Conservation (phyloP, 2,888 invertebrate species). For the Philaethria dido region DNA sequence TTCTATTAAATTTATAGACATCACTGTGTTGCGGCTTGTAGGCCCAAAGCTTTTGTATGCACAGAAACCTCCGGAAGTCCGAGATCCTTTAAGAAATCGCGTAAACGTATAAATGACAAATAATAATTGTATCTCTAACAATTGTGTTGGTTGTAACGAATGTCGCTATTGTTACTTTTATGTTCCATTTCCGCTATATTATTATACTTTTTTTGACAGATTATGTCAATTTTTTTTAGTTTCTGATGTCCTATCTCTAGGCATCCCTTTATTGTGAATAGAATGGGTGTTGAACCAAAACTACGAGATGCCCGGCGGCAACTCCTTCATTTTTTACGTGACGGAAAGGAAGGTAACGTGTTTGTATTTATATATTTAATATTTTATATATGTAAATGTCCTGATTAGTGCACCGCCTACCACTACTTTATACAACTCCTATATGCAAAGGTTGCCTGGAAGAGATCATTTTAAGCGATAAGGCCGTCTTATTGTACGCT, state of each 20-base stretch:
- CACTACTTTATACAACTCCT: too few species aligned
- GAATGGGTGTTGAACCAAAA: conserved; percentile 9
- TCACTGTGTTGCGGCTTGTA: conserved; percentile 59
- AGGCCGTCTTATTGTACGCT: too few species aligned
- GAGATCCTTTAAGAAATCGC: conserved; percentile 56
- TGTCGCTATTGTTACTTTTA: conserved; percentile 1
- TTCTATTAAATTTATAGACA: conserved; percentile 28
- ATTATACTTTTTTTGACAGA: conserved; percentile 15
- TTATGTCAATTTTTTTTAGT: conserved; percentile 1
- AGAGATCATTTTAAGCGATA: too few species aligned
- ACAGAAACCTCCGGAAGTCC: conserved; percentile 71
- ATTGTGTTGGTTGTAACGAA: not conserved
- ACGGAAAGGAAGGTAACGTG: too few species aligned
- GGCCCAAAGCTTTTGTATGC: conserved; percentile 50
- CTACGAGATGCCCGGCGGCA: conserved; percentile 6
- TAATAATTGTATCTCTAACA: conserved; percentile 60
- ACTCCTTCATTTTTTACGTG: not conserved
- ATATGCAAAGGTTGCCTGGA: too few species aligned
- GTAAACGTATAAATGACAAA: conserved; percentile 73
- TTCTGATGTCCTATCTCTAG: conserved; percentile 2
- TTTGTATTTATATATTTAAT: too few species aligned
- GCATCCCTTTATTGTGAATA: conserved; percentile 13
- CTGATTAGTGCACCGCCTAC: too few species aligned
- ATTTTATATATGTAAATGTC: too few species aligned
- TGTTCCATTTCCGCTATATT: conserved; percentile 10